Evolutionary conservation across 2,113 vertebrate genomes (phyloP).

Genomic region (Nycticryphes semicollaris): DNA sequence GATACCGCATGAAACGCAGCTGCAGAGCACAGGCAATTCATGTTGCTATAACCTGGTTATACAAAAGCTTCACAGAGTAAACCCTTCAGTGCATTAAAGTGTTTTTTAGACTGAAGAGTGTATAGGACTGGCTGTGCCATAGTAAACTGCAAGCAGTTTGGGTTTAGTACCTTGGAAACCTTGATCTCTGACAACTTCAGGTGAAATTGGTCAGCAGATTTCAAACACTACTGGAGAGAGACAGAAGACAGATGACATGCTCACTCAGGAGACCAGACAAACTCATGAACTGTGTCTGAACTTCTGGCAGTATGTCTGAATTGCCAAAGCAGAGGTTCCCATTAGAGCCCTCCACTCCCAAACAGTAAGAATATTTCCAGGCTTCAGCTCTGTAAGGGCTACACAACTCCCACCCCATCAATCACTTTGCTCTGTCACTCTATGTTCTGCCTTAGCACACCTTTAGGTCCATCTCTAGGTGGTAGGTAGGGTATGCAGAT

Average conservation of each 20-base stretch:
- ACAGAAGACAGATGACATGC: not conserved
- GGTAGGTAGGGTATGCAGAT: not conserved
- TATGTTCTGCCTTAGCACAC: not conserved
- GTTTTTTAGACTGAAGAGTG: not conserved
- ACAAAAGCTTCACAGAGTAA: not conserved
- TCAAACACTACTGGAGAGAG: not conserved
- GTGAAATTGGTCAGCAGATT: not conserved
- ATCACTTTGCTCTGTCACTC: not conserved
- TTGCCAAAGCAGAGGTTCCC: not conserved
- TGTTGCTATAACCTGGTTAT: fast-evolving
- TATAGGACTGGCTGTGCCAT: not conserved
- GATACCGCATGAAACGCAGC: fast-evolving
- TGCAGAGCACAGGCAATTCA: too few species aligned
- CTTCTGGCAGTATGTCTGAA: not conserved
- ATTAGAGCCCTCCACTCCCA: not conserved
- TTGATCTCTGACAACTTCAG: not conserved
- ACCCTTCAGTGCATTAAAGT: too few species aligned
- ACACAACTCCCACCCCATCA: not conserved
- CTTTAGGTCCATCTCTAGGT: not conserved
- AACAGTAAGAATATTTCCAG: not conserved
- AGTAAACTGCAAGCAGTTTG: not conserved
- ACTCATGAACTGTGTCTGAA: not conserved
- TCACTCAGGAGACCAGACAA: not conserved
- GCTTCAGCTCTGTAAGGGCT: not conserved
- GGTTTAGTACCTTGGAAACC: not conserved